Percentiles rank a stretch among this genome's conserved stretches.
These are phyloP conservation scores for Drosophila kepulauana DNA, from an alignment of 1,140 invertebrate species.

Conservation along the genomic window DNA sequence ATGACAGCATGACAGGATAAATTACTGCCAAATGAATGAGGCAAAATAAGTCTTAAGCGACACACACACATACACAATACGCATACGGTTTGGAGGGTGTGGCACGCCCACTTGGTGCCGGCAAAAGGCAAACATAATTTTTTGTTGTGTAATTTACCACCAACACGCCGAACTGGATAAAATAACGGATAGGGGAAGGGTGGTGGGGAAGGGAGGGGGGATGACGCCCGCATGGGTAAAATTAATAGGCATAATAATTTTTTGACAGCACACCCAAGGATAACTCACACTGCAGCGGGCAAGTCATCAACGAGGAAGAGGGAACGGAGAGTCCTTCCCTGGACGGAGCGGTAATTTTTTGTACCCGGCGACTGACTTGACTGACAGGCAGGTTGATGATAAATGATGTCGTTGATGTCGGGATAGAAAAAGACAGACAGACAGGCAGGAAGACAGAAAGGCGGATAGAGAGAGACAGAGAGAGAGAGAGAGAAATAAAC, in stretches of 20 bases:
- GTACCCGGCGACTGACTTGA: slow-evolving; percentile 63
- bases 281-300: slow-evolving; percentile 65
- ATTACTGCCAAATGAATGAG: slow-evolving; percentile 84
- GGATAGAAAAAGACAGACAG: slow-evolving; percentile 13
- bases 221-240: slow-evolving; percentile 76
- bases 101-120: slow-evolving; percentile 73
- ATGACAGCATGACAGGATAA: slow-evolving; percentile 85
- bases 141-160: slow-evolving; percentile 81
- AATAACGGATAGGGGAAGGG: slow-evolving; percentile 7
- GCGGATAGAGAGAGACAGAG: not conserved
- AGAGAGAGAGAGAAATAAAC: not conserved
- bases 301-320: slow-evolving; percentile 57
- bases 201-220: not conserved
- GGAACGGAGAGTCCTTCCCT: slow-evolving; percentile 23
- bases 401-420: slow-evolving; percentile 84
- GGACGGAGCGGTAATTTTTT: slow-evolving; percentile 43
- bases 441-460: no score
- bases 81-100: slow-evolving; percentile 7
- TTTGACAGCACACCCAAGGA: slow-evolving; percentile 84
- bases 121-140: slow-evolving; percentile 82
- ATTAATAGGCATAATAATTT: slow-evolving; percentile 85
- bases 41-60: slow-evolving; percentile 81
- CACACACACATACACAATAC: slow-evolving; percentile 40
- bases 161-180: slow-evolving; percentile 41
- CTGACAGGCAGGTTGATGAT: slow-evolving; percentile 85